These are phyloP conservation scores for Neodiprion lecontei DNA, from an alignment of 1,140 invertebrate species.

Conservation along the genomic window DNA sequence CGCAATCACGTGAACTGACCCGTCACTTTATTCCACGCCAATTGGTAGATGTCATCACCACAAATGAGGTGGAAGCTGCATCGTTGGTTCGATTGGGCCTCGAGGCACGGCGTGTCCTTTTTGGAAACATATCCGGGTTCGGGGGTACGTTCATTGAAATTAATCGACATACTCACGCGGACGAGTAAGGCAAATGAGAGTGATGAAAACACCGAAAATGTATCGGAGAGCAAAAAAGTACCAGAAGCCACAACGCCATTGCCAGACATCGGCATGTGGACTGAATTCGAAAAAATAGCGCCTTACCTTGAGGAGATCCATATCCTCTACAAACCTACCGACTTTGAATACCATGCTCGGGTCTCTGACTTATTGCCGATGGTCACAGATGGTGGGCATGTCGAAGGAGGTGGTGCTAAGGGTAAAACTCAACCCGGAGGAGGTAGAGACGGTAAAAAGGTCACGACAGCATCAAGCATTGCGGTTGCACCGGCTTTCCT, in stretches of 20 bases:
- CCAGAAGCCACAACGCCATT: not conserved
- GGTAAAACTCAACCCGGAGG: constrained; percentile 23
- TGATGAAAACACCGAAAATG: constrained; percentile 8
- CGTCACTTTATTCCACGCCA: no score
- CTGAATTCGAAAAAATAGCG: constrained; percentile 46
- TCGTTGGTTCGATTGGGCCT: constrained; percentile 56
- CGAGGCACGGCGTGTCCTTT: constrained; percentile 38
- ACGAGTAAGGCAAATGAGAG: constrained; percentile 14
- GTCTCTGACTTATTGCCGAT: constrained; percentile 36
- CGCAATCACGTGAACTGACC: no score
- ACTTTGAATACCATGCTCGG: constrained; percentile 35
- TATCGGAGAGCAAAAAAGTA: constrained; percentile 16
- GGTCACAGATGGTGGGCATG: not conserved
- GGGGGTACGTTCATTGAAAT: constrained; percentile 40
- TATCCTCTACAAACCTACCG: constrained; percentile 47
- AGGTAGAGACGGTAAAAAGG: constrained; percentile 22
- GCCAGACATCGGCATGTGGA: constrained; percentile 42
- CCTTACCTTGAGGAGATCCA: constrained; percentile 35
- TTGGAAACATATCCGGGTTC: constrained; percentile 36
- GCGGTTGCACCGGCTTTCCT: not conserved
- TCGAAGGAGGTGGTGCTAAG: not conserved
- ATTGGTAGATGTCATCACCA: constrained; percentile 1
- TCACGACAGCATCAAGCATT: constrained; percentile 11
- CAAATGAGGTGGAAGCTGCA: constrained; percentile 44
- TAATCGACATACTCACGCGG: constrained; percentile 35